Base-by-base conservation (phyloP, 2,888 invertebrate genomes). In the Azorinus chamasolen region DNA sequence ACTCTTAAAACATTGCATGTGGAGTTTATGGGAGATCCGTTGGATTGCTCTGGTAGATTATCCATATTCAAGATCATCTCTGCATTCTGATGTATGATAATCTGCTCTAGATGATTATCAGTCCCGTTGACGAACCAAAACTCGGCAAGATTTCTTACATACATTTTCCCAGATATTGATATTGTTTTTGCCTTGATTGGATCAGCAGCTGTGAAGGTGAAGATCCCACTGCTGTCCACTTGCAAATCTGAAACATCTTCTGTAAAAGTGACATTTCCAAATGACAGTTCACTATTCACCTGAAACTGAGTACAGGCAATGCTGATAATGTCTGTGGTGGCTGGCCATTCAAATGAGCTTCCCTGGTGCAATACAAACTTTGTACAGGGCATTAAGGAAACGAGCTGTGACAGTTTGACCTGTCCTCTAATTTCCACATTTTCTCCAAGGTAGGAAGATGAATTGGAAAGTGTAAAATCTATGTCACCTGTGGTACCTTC, bases 231-330 rank as follows among this genome's bases (percentile, higher is more conserved):
- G 2, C 73, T 48, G 16, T 84, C 87, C 18, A 88, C 74, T 6
- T 62, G 43, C 1, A 83, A 57, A 43, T 58, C 57, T n/a, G 77
- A 65, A 24, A 83, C 54, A 27, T 85, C 85, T 5, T 25, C 25
- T 27, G 80, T 85, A 53, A 86, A 83, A 10, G 72, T 69, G 4
- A 88, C 65, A 12, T 20, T 69, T n/a, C 80, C 84, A 6, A 85
- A 80, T 14, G 70, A 43, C 63, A 87, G 84, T 2, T 41, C 37
- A 14, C 83, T 78, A 63, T 88, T 85, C 18, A 88, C 77, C 57
- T 76, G 72, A 14, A 88, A 80, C 24, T 41, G 68, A 14, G 41
- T 41, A 72, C 88, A 88, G 58, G 82, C 83, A 20, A 88, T 27
- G n/a, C 62, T 76, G 8, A 83, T 58, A 16, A 59, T 65, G 18